A percentile compares a stretch with the other conserved stretches of the same genome.
phyloP scores from a whole-genome alignment of 2,888 invertebrate species.

The Cybosia mesomella region DNA sequence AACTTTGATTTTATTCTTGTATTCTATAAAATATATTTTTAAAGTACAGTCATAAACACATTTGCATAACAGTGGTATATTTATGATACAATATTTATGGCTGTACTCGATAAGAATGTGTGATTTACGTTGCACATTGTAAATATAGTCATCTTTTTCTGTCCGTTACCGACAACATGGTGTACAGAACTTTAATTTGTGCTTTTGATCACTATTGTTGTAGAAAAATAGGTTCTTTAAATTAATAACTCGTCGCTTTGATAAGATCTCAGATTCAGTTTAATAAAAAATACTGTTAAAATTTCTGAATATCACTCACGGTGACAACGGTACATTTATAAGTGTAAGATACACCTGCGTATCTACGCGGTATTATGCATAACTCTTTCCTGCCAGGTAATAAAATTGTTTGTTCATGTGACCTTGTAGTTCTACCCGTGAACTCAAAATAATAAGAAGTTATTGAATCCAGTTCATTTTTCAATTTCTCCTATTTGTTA shows the following conservation, averaged over 20 bases:
- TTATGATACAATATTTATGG: conserved; percentile 60
- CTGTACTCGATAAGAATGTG: conserved; percentile 57
- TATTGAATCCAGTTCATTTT: neutral
- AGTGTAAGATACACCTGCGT: neutral
- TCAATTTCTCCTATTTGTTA: neutral
- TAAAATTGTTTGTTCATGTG: neutral
- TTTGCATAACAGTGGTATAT: conserved; percentile 63
- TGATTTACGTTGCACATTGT: conserved; percentile 61
- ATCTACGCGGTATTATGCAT: neutral
- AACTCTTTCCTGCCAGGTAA: neutral
- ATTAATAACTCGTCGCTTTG: neutral
- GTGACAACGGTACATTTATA: neutral
- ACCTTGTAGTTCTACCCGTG: neutral
- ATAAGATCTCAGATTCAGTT: no score
- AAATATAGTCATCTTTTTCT: conserved; percentile 55
- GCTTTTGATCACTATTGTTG: neutral
- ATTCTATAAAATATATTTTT: conserved; percentile 61
- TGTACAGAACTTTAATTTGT: conserved; percentile 35
- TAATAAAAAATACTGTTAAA: no score
- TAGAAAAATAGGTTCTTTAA: neutral
- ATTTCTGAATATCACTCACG: neutral
- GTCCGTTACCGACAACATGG: conserved; percentile 55
- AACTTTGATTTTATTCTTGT: conserved; percentile 51
- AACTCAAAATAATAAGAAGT: neutral
- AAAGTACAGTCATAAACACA: conserved; percentile 57